Evolutionary conservation across 2,113 vertebrate genomes (phyloP).

Genomic region (Chaetodon auriga): DNA sequence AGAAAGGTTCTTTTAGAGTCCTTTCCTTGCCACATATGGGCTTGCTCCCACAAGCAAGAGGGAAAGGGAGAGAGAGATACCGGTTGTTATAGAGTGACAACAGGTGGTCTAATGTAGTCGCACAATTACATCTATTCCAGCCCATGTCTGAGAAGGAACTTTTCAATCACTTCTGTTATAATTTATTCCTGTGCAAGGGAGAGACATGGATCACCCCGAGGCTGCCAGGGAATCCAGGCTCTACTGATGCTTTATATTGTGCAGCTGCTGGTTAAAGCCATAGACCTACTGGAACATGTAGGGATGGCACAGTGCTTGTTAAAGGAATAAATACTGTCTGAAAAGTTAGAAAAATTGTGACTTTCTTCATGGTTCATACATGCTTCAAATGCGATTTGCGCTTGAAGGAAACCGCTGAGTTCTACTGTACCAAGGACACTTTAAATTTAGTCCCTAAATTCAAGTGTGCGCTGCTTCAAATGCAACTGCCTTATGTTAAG

Average conservation of each 20-base stretch:
- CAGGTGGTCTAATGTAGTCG: conserved; percentile 68
- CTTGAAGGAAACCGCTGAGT: conserved; percentile 19
- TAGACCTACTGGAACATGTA: conserved; percentile 38
- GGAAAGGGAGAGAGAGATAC: conserved; percentile 51
- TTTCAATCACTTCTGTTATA: conserved; percentile 67
- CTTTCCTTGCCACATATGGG: conserved; percentile 73
- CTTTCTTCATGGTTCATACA: conserved; percentile 17
- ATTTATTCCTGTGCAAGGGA: conserved; percentile 64
- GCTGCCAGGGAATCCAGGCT: conserved; percentile 47
- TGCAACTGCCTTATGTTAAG: conserved; percentile 41
- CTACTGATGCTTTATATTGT: conserved; percentile 41
- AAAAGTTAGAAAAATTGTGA: conserved; percentile 25
- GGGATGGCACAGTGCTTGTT: conserved; percentile 24
- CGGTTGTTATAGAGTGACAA: conserved; percentile 65
- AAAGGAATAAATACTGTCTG: conserved; percentile 44
- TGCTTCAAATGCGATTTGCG: conserved; percentile 27
- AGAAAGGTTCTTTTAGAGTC: conserved; percentile 76
- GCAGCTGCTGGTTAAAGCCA: conserved; percentile 47
- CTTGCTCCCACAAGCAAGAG: conserved; percentile 71
- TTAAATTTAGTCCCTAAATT: conserved; percentile 25
- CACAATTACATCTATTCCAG: conserved; percentile 68
- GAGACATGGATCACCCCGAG: conserved; percentile 56
- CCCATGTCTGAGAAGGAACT: conserved; percentile 63
- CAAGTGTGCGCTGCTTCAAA: conserved; percentile 28
- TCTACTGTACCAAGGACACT: conserved; percentile 33